A percentile compares a stretch with the other conserved stretches of the same genome.
Conservation (phyloP, 2,797 vertebrate species). For the Cryptoprocta ferox region DNA sequence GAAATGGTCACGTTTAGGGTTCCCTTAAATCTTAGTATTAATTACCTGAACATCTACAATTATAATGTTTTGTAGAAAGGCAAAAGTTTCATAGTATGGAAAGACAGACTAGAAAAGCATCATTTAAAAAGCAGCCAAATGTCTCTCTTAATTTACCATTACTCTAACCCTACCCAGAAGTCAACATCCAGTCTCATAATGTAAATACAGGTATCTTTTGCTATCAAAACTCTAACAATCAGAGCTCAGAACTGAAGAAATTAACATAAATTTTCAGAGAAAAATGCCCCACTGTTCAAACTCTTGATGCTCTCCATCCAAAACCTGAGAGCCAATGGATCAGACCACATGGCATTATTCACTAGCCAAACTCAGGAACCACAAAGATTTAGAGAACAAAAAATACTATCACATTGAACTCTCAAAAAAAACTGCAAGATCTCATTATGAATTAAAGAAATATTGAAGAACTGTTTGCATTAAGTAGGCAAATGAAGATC, state of each 20-base stretch:
- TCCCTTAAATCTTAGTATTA: not conserved
- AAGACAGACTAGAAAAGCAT: not conserved
- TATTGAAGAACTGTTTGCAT: not conserved
- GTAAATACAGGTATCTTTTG: not conserved
- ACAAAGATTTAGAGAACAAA: constrained; percentile 11
- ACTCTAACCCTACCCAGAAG: not conserved
- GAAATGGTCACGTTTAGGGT: not conserved
- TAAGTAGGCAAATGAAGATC: not conserved
- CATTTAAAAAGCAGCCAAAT: constrained; percentile 17
- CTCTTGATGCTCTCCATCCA: not conserved
- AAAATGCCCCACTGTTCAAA: not conserved
- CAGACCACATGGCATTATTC: not conserved
- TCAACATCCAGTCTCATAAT: not conserved
- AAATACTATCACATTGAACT: not conserved
- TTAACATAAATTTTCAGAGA: not conserved
- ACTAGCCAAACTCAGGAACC: not conserved
- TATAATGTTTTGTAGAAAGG: not conserved
- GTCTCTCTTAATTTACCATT: not conserved
- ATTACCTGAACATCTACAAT: not conserved
- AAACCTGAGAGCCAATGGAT: not conserved
- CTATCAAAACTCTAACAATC: not conserved
- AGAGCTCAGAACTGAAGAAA: constrained; percentile 34
- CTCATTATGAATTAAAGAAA: not conserved
- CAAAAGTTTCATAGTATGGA: not conserved
- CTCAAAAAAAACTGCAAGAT: constrained; percentile 23